Evolutionary conservation across 2,113 vertebrate species (phyloP).

Genomic region (Cyphomyrus plagiostoma): DNA sequence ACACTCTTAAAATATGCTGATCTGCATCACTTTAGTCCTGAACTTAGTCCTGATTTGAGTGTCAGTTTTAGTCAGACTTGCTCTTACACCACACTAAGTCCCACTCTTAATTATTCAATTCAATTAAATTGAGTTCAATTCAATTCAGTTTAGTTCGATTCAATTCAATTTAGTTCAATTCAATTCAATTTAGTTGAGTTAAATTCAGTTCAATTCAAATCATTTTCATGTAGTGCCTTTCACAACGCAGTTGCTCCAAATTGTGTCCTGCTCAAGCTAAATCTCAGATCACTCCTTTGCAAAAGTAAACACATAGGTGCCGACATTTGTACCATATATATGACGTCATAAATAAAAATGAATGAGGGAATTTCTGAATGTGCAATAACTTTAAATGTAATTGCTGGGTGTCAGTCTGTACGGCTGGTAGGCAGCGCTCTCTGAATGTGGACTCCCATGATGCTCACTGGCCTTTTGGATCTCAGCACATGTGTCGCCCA

Average conservation of each 20-base stretch:
- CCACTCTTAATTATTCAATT: background rate
- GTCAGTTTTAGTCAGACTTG: background rate
- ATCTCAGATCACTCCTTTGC: background rate
- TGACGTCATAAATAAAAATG: background rate
- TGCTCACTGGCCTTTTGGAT: slow-evolving; percentile 26
- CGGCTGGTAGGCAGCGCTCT: background rate
- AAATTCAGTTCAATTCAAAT: background rate
- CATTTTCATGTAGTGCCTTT: background rate
- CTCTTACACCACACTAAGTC: background rate
- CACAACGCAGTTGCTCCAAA: background rate
- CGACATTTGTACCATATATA: background rate
- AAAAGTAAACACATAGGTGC: background rate
- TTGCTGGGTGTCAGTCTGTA: background rate
- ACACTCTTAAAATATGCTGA: background rate
- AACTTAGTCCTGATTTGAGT: background rate
- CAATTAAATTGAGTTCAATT: background rate
- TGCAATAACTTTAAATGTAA: background rate
- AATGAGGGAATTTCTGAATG: background rate
- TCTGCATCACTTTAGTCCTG: background rate
- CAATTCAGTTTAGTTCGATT: background rate
- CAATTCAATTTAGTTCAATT: background rate
- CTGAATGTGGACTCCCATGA: slow-evolving; percentile 31
- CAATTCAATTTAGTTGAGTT: background rate
- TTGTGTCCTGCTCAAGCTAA: background rate
- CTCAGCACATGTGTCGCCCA: slow-evolving; percentile 35